Conservation (phyloP, 2,113 vertebrate species). For the Ceuthmochares aereus region DNA sequence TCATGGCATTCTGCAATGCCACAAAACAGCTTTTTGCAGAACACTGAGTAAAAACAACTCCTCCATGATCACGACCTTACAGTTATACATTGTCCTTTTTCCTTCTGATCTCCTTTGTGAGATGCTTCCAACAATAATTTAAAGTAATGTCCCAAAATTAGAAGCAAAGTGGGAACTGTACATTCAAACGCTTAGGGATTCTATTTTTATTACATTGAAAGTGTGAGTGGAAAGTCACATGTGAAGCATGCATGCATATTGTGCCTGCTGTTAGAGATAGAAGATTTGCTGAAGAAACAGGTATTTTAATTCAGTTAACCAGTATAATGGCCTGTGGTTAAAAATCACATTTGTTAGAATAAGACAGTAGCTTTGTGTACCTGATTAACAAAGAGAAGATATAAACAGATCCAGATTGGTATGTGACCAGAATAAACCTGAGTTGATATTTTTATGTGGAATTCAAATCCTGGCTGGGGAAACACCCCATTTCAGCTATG, state of each 20-base stretch:
- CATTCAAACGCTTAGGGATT: conserved; percentile 50
- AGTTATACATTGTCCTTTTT: conserved; percentile 47
- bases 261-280: not conserved
- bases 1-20: not conserved
- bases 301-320: not conserved
- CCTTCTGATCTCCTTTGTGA: conserved; percentile 28
- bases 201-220: conserved; percentile 67
- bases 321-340: not conserved
- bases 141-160: conserved; percentile 57
- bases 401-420: not conserved
- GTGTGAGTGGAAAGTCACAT: conserved; percentile 61
- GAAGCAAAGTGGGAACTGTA: conserved; percentile 67
- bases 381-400: not conserved
- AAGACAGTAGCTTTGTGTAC: not conserved
- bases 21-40: conserved; percentile 23
- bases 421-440: not conserved
- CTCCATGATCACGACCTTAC: conserved; percentile 45
- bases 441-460: not conserved
- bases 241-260: not conserved
- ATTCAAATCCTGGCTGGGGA: not conserved
- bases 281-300: conserved; percentile 12
- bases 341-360: not conserved
- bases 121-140: conserved; percentile 49
- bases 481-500: not conserved
- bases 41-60: conserved; percentile 8